A percentile compares a stretch with the other conserved stretches of the same genome.
Evolutionary conservation across 2,888 invertebrate genomes (phyloP).

Genomic region (Tetrapedia diversipes): DNA sequence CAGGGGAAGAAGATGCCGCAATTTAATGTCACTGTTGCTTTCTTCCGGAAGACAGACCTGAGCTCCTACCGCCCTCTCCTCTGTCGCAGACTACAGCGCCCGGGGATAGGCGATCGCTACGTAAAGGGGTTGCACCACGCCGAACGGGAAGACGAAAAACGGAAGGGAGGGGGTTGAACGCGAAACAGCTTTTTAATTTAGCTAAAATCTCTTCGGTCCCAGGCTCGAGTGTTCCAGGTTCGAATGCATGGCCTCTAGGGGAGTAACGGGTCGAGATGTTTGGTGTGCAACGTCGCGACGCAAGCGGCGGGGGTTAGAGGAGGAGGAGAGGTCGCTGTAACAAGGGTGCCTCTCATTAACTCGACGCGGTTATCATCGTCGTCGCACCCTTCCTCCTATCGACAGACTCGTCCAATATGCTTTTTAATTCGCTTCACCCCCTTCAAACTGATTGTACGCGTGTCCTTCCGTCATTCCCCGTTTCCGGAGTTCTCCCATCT

Average conservation of each 20-base stretch:
- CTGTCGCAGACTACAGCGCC: background rate
- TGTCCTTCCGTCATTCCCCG: background rate
- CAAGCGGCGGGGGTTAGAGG: background rate
- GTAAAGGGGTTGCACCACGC: slow-evolving; percentile 9
- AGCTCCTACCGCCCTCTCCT: background rate
- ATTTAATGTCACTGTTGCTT: slow-evolving; percentile 45
- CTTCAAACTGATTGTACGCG: background rate
- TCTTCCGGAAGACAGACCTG: slow-evolving; percentile 40
- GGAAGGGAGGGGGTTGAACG: slow-evolving; percentile 11
- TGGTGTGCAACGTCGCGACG: slow-evolving; percentile 3
- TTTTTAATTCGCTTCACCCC: slow-evolving; percentile 11
- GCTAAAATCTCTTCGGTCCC: slow-evolving; percentile 65
- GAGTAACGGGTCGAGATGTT: slow-evolving; percentile 27
- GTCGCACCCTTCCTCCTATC: background rate
- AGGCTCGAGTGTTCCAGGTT: slow-evolving; percentile 21
- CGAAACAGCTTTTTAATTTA: slow-evolving; percentile 66
- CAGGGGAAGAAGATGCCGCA: slow-evolving; percentile 23
- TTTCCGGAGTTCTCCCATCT: background rate
- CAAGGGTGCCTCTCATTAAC: slow-evolving; percentile 34
- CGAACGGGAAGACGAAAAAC: background rate
- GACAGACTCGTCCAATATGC: slow-evolving; percentile 1
- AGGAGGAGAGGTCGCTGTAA: slow-evolving; percentile 9
- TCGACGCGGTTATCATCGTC: background rate
- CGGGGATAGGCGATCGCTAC: slow-evolving; percentile 9
- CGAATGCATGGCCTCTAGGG: slow-evolving; percentile 9